Evolutionary conservation across 2,888 invertebrate genomes (phyloP).

Genomic region (Ametastegia equiseti): DNA sequence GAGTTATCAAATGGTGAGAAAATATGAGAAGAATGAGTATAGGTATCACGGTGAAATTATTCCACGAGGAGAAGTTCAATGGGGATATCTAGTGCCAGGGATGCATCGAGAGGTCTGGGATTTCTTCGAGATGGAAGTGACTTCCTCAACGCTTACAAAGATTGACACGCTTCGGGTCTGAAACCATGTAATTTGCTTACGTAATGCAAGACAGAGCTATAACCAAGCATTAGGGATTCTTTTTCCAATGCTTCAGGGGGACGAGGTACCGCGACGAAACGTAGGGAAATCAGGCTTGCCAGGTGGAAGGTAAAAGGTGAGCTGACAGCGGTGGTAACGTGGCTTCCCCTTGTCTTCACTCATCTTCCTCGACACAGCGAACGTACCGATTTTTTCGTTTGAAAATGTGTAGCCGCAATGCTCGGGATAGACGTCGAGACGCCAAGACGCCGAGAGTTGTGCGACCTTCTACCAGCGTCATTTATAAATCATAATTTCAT

Average conservation of each 20-base stretch:
- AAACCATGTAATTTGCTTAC: constrained; percentile 45
- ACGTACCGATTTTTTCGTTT: not conserved
- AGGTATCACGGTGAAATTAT: not conserved
- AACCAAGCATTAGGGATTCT: constrained; percentile 35
- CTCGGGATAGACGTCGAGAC: constrained; percentile 37
- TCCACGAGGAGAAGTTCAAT: not conserved
- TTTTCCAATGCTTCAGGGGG: constrained; percentile 7
- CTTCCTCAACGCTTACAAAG: constrained; percentile 31
- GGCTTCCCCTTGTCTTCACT: constrained; percentile 43
- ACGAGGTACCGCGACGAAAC: constrained; percentile 37
- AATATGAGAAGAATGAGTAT: not conserved
- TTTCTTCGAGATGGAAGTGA: constrained; percentile 11
- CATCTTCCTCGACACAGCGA: constrained; percentile 31
- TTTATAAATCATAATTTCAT: constrained; percentile 69
- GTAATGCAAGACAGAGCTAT: constrained; percentile 24
- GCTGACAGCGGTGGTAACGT: constrained; percentile 30
- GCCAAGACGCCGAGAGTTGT: constrained; percentile 49
- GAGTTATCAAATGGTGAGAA: not conserved
- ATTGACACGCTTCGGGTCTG: constrained; percentile 39
- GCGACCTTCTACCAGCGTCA: constrained; percentile 56
- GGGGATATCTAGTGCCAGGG: not conserved
- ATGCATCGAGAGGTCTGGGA: not conserved
- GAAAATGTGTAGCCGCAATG: constrained; percentile 13
- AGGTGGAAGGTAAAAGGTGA: constrained; percentile 24
- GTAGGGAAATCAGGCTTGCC: constrained; percentile 24